Base-by-base conservation (phyloP, 2,797 vertebrate genomes). In the Squalus acanthias region DNA sequence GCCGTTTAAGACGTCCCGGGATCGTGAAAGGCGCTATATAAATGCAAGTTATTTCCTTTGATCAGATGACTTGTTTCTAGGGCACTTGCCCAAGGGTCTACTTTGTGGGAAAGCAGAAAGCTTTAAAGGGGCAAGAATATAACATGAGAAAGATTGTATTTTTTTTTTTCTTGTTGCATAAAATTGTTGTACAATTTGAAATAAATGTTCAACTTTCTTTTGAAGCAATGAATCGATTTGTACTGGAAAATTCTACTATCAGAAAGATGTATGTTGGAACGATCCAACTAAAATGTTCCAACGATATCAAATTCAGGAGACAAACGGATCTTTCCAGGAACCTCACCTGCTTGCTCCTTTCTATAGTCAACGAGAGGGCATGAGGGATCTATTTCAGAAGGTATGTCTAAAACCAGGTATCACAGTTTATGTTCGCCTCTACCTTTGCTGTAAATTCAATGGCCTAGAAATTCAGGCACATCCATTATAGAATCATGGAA, bases 241-340 rank as follows among this genome's bases (percentile, higher is more conserved):
- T 91, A 97, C 96, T 0, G 98, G 98, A 13, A 97, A 87, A 60
- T 98, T 98, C 97, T 98, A 98, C 97, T 97, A 98, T 96, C 97
- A 98, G 96, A 98, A 98, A 96, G 98, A 98, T 10, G 98, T 98
- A 96, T 98, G 98, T 97, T 98, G 98, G 98, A 96, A 96, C 0
- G 98, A 98, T 96, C 96, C 98, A 0, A 98, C 98, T 0, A 33
- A 0, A 0, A 97, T 98, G 98, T 98, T 98, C 96, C 96, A 95
- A 69, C 97, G 98, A 82, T 98, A 7, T 1, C 96, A 97, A 96
- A 97, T 96, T 26, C 96, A 97, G 0, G 76, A 69, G 4, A 0
- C 96, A 1, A 97, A 97, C 96, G 97, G 97, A 60, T 95, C 96
- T 0, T 8, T 98, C 0, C 98, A 97, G 97, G 97, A 98, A 95